Evolutionary conservation across 1,140 invertebrate species (phyloP).

Genomic region (Drosophila varians): DNA sequence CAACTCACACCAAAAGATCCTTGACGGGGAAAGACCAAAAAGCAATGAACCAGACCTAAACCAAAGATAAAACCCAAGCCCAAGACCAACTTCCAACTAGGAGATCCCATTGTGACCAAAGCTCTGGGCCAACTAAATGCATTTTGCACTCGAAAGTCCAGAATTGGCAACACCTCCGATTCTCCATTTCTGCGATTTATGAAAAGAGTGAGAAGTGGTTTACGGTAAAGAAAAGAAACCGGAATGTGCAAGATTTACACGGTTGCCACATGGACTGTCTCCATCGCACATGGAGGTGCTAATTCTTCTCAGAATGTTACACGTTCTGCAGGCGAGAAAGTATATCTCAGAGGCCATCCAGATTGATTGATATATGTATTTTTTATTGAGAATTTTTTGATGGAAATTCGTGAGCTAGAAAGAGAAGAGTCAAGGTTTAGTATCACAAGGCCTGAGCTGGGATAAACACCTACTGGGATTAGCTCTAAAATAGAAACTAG

Average conservation of each 20-base stretch:
- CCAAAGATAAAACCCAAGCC: neutral
- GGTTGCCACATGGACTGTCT: slow-evolving; percentile 54
- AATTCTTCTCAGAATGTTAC: slow-evolving; percentile 69
- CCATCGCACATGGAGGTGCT: slow-evolving; percentile 45
- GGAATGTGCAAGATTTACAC: slow-evolving; percentile 74
- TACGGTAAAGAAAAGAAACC: slow-evolving; percentile 37
- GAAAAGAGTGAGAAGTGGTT: slow-evolving; percentile 21
- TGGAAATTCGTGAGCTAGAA: slow-evolving; percentile 19
- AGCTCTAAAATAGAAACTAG: slow-evolving; percentile 6
- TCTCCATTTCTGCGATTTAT: slow-evolving; percentile 2
- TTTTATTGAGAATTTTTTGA: slow-evolving; percentile 33
- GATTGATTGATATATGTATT: slow-evolving; percentile 3
- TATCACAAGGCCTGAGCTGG: slow-evolving; percentile 32
- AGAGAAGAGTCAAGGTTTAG: slow-evolving; percentile 32
- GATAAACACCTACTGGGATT: slow-evolving; percentile 32
- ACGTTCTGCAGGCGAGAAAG: slow-evolving; percentile 60
- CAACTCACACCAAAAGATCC: slow-evolving; percentile 65
- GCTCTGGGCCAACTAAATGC: slow-evolving; percentile 44
- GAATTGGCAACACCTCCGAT: slow-evolving; percentile 19
- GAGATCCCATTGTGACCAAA: slow-evolving; percentile 42
- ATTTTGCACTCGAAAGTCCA: slow-evolving; percentile 11
- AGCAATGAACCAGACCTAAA: neutral
- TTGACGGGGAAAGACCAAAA: slow-evolving; percentile 69
- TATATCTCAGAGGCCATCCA: slow-evolving; percentile 5
- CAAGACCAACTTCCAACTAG: slow-evolving; percentile 3